phyloP scores from a whole-genome alignment of 2,113 vertebrate genomes.

The Porphyrio hochstetteri region DNA sequence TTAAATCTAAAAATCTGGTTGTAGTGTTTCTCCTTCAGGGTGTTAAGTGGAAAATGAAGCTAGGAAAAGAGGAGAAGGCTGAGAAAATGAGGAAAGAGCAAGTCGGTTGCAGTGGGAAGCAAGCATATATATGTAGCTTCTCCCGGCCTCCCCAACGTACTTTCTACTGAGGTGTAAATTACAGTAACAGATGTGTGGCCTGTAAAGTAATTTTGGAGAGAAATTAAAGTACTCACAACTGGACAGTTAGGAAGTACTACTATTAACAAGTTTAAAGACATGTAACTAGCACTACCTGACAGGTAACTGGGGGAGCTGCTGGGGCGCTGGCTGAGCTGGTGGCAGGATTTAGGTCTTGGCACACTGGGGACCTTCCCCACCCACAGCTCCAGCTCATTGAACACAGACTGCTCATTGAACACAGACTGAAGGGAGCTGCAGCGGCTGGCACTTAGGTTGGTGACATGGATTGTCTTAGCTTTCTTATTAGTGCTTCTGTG shows the following conservation, averaged over 20 bases:
- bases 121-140: background rate
- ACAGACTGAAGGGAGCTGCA: background rate
- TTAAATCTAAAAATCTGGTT: background rate
- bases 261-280: background rate
- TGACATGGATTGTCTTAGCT: background rate
- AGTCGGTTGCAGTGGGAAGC: background rate
- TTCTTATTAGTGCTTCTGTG: background rate
- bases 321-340: background rate
- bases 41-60: background rate
- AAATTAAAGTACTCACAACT: slow-evolving; percentile 7
- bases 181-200: background rate
- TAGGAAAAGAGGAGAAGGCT: background rate
- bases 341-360: background rate
- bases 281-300: background rate
- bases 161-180: slow-evolving; percentile 17
- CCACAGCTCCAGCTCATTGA: background rate
- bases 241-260: background rate
- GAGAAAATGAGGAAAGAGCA: background rate
- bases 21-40: background rate
- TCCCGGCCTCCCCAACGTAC: fast-evolving
- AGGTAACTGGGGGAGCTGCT: background rate
- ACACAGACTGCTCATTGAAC: too few species aligned
- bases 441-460: background rate
- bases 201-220: background rate
- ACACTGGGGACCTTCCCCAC: background rate